These are phyloP conservation scores for Polyommatus icarus DNA, from an alignment of 2,888 invertebrate genomes.

Conservation along the genomic window DNA sequence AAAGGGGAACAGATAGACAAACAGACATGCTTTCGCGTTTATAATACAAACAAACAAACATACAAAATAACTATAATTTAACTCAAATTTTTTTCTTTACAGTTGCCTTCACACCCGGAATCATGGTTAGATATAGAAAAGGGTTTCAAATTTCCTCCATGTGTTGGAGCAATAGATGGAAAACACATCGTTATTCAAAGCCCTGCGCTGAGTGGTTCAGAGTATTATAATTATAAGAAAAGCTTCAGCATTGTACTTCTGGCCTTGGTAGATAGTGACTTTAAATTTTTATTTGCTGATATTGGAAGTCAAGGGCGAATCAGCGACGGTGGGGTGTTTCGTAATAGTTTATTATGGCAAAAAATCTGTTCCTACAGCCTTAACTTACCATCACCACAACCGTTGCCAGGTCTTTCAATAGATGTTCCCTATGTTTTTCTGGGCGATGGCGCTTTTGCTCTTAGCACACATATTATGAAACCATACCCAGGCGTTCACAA, in stretches of 20 bases:
- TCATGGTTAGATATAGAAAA: conserved; percentile 34
- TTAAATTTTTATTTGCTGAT: no score
- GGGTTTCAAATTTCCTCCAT: conserved; percentile 36
- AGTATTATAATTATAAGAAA: conserved; percentile 43
- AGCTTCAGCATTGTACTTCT: conserved; percentile 37
- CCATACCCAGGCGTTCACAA: conserved; percentile 47
- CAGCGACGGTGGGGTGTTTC: no score
- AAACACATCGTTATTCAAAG: conserved; percentile 39
- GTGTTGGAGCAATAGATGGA: conserved; percentile 34
- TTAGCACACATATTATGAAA: conserved; percentile 47
- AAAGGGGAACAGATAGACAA: no score
- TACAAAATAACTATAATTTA: no score
- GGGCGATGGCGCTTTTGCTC: conserved; percentile 49
- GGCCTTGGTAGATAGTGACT: conserved; percentile 32
- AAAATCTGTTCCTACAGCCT: no score
- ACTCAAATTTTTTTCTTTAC: no score
- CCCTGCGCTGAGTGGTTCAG: conserved; percentile 39
- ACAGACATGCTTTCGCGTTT: no score
- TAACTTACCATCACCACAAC: conserved; percentile 37
- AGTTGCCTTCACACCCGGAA: no score
- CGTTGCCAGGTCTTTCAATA: conserved; percentile 43
- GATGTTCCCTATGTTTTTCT: conserved; percentile 48
- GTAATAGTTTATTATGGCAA: no score
- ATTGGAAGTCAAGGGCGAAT: no score
- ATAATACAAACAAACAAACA: no score